A percentile compares a stretch with the other conserved stretches of the same genome.
These are phyloP conservation scores for Trichonephila inaurata DNA, from an alignment of 1,140 invertebrate species.

Conservation along the genomic window DNA sequence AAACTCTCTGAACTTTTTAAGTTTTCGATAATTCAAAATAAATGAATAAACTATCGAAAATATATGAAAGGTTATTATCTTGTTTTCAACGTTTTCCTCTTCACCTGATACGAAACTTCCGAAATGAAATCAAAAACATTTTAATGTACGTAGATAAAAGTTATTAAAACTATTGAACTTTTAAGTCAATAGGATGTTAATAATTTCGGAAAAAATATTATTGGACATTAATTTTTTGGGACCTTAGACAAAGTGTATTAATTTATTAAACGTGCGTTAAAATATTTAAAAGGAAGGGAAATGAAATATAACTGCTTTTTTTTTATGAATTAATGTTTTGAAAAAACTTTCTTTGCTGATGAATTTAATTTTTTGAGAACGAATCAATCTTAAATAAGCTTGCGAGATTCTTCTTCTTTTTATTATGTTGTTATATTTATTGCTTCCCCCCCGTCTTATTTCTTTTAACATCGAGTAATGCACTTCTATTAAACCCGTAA, in stretches of 20 bases:
- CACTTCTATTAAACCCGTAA: too few species aligned
- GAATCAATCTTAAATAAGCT: too few species aligned
- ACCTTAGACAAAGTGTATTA: background rate
- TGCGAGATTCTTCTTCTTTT: too few species aligned
- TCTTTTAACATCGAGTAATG: too few species aligned
- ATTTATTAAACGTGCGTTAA: background rate
- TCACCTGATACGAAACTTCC: background rate
- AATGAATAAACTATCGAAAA: slow-evolving; percentile 1
- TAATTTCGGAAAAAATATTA: background rate
- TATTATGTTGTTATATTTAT: too few species aligned
- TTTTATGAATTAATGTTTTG: too few species aligned
- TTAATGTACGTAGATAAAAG: background rate
- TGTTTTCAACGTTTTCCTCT: background rate
- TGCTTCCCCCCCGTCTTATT: too few species aligned
- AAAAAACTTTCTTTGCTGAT: too few species aligned
- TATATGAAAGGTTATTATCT: background rate
- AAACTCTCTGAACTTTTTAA: background rate
- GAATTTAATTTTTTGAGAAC: too few species aligned
- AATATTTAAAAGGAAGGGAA: background rate
- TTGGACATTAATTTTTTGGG: background rate
- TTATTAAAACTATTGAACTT: background rate
- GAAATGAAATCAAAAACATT: background rate
- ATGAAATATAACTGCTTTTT: background rate
- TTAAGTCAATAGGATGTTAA: background rate
- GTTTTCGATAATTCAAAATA: background rate